Evolutionary conservation across 1,140 invertebrate genomes (phyloP), one percentile per base, ranked within the genome.

Genomic region (Heliconius hermathena): DNA sequence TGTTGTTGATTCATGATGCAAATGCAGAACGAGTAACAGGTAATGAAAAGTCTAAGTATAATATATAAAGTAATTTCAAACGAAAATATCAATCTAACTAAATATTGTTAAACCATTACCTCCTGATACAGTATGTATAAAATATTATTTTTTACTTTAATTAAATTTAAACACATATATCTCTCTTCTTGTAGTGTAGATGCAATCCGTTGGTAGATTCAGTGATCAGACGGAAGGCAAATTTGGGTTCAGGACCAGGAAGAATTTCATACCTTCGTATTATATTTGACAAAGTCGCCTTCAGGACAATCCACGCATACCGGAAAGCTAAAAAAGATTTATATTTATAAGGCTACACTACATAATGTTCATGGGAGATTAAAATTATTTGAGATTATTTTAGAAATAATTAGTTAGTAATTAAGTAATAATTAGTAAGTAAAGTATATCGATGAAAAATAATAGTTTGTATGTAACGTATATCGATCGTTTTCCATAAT

Each of bases 251-350:
- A 4, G 78, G 80, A 2, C 83, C 83, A 33, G 85, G 83, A 36
- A 85, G 70, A 0, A 88, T 74, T 81, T 88, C 83, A 71, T 87
- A 89, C 46, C 85, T 86, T 33, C 86, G 78, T 73, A 87, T 38
- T 73, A 88, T 83, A 49, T 88, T 87, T 52, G 84, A 88, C 66
- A 88, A 76, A 33, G 84, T 88, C 49, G 83, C 81, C 80, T 88
- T 88, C 82, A 88, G 87, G 11, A 82, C 84, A 33, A 84, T 82
- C 87, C 85, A 87, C 1, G 86, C 87, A 57, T 82, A 88, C 29
- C 83, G 82, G 72, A 87, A 88, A 76, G 85, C 85, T 87, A 78
- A 82, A 80, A 86, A 18, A 71, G 79, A 82, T n/a, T 26, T 66
- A 66, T 13, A 66, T 66, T 66, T 26, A 66, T 26, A 26, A 18